These are phyloP conservation scores for Mormyrus proboscirostris DNA, from an alignment of 2,797 vertebrate species.

Conservation along the genomic window DNA sequence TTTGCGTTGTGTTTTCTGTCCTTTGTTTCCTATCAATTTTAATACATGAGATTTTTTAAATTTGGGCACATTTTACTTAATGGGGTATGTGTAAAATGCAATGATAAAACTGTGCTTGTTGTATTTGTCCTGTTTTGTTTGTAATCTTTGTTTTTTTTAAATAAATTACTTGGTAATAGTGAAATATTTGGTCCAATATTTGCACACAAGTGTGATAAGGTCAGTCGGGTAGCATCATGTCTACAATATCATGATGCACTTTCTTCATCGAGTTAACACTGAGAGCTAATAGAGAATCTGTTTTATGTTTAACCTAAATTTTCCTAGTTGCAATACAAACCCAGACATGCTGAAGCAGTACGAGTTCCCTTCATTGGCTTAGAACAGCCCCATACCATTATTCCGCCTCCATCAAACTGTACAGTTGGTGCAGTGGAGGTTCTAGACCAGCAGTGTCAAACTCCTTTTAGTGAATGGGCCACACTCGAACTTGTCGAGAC, in stretches of 20 bases:
- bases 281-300: neutral
- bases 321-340: neutral
- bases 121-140: neutral
- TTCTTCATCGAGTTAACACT: neutral
- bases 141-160: neutral
- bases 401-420: neutral
- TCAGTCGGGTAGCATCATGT: neutral
- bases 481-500: no score
- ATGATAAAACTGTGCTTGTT: neutral
- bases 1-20: neutral
- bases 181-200: neutral
- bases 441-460: no score
- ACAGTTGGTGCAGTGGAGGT: no score
- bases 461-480: no score
- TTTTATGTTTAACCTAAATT: neutral
- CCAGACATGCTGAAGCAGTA: neutral
- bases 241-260: neutral
- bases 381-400: neutral
- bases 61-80: neutral
- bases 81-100: neutral
- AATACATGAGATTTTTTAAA: neutral
- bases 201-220: neutral
- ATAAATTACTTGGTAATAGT: neutral
- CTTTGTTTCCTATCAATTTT: neutral
- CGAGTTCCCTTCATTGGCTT: no score